These are phyloP conservation scores for Enhydra lutris DNA, from an alignment of 2,113 vertebrate genomes.

Conservation along the genomic window DNA sequence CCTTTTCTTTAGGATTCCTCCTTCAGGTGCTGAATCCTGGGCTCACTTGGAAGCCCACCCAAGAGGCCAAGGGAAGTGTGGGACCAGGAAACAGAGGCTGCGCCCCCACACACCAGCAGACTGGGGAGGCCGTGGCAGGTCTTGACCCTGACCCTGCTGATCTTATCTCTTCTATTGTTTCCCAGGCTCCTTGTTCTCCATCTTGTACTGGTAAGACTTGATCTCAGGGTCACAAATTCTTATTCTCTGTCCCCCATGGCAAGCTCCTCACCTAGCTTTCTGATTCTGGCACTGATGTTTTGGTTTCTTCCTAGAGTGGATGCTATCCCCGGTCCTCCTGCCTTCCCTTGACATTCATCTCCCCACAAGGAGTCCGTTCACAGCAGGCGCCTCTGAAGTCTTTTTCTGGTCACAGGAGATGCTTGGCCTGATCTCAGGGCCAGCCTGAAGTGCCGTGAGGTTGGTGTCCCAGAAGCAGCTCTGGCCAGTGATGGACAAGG, in stretches of 20 bases:
- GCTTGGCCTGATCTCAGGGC: background rate
- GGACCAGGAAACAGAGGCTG: background rate
- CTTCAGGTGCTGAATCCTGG: background rate
- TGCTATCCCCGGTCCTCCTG: background rate
- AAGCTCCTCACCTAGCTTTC: background rate
- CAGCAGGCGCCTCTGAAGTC: background rate
- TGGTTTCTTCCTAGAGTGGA: background rate
- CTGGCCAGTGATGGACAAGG: background rate
- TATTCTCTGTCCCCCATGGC: background rate
- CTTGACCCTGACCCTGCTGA: background rate
- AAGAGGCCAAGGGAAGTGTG: background rate
- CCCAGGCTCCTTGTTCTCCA: background rate
- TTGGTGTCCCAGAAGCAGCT: background rate
- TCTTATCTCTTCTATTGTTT: background rate
- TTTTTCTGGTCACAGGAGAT: background rate
- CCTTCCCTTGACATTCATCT: background rate
- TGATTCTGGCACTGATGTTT: background rate
- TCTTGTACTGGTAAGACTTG: background rate
- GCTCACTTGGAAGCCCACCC: background rate
- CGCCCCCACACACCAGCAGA: too few relatives aligned
- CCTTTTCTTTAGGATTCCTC: background rate
- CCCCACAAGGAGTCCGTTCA: background rate
- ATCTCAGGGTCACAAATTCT: background rate
- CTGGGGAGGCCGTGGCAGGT: rapidly evolving
- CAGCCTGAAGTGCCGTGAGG: background rate